Percentiles rank a stretch among this genome's conserved stretches.
Evolutionary conservation across 1,140 invertebrate genomes (phyloP).

Genomic region (Mactra quadrangularis): DNA sequence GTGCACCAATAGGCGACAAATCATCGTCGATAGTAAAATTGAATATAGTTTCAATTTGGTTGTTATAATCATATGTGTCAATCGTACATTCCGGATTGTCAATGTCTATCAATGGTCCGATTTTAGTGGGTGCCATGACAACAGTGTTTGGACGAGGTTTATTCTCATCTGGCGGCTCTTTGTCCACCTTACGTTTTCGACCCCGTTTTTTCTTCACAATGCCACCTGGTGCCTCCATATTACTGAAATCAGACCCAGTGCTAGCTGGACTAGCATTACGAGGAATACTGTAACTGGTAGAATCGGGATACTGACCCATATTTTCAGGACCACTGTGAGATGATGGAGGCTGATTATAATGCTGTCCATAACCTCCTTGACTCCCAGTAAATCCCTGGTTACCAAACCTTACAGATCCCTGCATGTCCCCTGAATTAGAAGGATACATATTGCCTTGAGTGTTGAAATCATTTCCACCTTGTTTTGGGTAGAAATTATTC

Average conservation of each 20-base stretch:
- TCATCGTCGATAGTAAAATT: constrained; percentile 55
- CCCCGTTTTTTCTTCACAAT: constrained; percentile 57
- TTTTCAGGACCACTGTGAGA: constrained; percentile 33
- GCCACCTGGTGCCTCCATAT: constrained; percentile 35
- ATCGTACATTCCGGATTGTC: constrained; percentile 59
- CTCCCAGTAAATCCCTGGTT: constrained; percentile 50
- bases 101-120: constrained; percentile 52
- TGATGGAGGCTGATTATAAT: constrained; percentile 47
- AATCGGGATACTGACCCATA: constrained; percentile 49
- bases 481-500: constrained; percentile 47
- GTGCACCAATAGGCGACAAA: constrained; percentile 43
- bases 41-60: constrained; percentile 60
- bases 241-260: constrained; percentile 52
- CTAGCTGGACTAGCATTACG: constrained; percentile 56
- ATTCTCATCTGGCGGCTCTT: constrained; percentile 58
- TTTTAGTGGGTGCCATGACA: constrained; percentile 46
- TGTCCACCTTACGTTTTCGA: constrained; percentile 54
- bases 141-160: constrained; percentile 56
- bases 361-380: constrained; percentile 53
- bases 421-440: constrained; percentile 40
- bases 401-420: constrained; percentile 18
- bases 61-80: constrained; percentile 58
- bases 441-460: constrained; percentile 54
- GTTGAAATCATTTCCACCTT: constrained; percentile 37
- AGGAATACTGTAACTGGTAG: constrained; percentile 40